Conservation (phyloP, 2,113 vertebrate species). For the Dasyurus viverrinus region DNA sequence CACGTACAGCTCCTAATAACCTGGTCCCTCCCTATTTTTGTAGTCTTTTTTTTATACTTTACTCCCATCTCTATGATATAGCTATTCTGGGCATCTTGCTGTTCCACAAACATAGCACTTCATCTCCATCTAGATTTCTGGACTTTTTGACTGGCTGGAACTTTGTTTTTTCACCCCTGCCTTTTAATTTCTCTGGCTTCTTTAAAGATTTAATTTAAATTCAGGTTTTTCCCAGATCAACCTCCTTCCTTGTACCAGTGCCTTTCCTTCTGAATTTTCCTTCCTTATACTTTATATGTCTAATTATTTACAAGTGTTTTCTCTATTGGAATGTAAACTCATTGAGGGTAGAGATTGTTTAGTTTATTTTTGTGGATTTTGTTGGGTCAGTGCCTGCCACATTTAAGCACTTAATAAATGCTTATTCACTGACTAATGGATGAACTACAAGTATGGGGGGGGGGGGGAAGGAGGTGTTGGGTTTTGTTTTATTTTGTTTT, state of each 20-base stretch:
- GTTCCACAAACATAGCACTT: neutral
- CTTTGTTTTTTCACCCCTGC: neutral
- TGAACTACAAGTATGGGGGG: neutral
- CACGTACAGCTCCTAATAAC: neutral
- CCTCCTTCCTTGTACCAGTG: neutral
- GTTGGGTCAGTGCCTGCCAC: neutral
- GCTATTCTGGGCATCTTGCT: neutral
- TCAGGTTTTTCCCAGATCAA: neutral
- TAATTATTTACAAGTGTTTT: neutral
- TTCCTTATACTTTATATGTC: neutral
- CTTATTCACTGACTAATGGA: neutral
- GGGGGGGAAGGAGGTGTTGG: neutral
- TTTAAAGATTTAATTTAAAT: neutral
- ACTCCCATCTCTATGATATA: neutral
- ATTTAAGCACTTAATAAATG: neutral
- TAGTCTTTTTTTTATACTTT: neutral
- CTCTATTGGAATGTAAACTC: neutral
- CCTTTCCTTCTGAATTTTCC: neutral
- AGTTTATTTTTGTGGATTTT: neutral
- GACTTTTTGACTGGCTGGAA: neutral
- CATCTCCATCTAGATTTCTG: neutral
- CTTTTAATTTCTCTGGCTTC: neutral
- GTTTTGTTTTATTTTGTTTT: neutral
- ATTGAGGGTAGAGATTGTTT: neutral
- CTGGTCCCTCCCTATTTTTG: neutral